Percentiles rank a stretch among this genome's conserved stretches.
These are phyloP conservation scores for Microplitis demolitor DNA, from an alignment of 1,140 invertebrate species.

Conservation along the genomic window DNA sequence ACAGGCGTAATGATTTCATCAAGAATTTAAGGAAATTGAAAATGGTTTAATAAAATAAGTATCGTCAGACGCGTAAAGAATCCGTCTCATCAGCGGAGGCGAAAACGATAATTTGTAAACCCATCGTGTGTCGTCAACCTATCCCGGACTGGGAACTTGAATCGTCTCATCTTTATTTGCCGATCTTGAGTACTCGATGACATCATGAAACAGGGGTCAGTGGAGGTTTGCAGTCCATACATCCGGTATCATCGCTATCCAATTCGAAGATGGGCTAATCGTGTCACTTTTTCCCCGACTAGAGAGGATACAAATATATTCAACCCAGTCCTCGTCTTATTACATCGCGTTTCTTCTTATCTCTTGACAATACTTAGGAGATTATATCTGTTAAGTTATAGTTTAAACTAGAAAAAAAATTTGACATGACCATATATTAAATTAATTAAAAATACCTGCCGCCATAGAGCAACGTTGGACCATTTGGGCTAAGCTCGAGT, in stretches of 20 bases:
- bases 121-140: slow-evolving; percentile 10
- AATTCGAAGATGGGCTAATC: slow-evolving; percentile 21
- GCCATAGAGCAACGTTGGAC: slow-evolving; percentile 19
- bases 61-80: slow-evolving; percentile 13
- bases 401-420: slow-evolving; percentile 12
- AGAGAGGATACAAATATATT: neutral
- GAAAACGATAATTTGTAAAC: slow-evolving; percentile 2
- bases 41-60: neutral
- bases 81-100: slow-evolving; percentile 13
- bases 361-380: neutral
- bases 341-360: slow-evolving; percentile 8
- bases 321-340: slow-evolving; percentile 8
- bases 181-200: neutral
- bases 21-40: slow-evolving; percentile 1
- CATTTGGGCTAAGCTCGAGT: neutral
- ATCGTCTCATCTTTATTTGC: slow-evolving; percentile 12
- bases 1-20: slow-evolving; percentile 14
- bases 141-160: slow-evolving; percentile 4
- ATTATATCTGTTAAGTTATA: slow-evolving; percentile 14
- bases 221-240: neutral
- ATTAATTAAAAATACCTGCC: slow-evolving; percentile 19
- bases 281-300: neutral
- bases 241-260: neutral
- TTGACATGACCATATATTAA: slow-evolving; percentile 13
- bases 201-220: neutral